Percentiles rank a stretch among this genome's conserved stretches.
phyloP scores from a whole-genome alignment of 2,797 vertebrate species.

The Oryzias sinensis region DNA sequence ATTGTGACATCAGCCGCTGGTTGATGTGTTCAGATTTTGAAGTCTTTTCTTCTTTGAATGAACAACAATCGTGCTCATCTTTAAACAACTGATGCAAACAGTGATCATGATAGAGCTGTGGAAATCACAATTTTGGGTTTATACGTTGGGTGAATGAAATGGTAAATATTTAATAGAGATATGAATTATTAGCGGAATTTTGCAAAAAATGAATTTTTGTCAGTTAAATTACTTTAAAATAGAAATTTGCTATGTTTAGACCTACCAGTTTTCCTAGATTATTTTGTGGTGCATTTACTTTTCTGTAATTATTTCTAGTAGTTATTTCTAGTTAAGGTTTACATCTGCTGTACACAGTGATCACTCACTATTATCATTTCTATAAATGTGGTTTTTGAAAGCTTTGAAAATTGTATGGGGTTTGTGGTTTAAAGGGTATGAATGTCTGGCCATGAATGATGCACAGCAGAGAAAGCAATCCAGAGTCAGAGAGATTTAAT shows the following conservation, averaged over 20 bases:
- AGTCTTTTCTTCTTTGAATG: neutral
- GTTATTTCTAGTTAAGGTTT: constrained; percentile 13
- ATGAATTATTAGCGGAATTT: too few species aligned
- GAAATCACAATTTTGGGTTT: neutral
- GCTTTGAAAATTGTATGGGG: constrained; percentile 30
- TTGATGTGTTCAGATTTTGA: neutral
- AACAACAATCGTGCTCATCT: neutral
- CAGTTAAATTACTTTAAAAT: too few species aligned
- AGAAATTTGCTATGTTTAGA: too few species aligned
- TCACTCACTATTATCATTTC: constrained; percentile 31
- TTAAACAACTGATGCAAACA: neutral
- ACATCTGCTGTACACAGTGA: constrained; percentile 13
- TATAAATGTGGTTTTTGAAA: constrained; percentile 15
- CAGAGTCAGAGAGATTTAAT: constrained; percentile 70
- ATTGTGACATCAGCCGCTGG: neutral
- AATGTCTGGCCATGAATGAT: constrained; percentile 48
- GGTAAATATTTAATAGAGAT: too few species aligned
- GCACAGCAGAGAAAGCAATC: constrained; percentile 47
- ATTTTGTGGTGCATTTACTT: neutral
- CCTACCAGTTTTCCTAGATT: neutral
- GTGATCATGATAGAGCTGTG: neutral
- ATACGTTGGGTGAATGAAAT: too few species aligned
- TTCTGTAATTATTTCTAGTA: too few species aligned
- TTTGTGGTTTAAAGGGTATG: constrained; percentile 47
- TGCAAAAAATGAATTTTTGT: too few species aligned